These are phyloP conservation scores for Chloroceryle inda DNA, from an alignment of 2,797 vertebrate genomes.

Conservation along the genomic window DNA sequence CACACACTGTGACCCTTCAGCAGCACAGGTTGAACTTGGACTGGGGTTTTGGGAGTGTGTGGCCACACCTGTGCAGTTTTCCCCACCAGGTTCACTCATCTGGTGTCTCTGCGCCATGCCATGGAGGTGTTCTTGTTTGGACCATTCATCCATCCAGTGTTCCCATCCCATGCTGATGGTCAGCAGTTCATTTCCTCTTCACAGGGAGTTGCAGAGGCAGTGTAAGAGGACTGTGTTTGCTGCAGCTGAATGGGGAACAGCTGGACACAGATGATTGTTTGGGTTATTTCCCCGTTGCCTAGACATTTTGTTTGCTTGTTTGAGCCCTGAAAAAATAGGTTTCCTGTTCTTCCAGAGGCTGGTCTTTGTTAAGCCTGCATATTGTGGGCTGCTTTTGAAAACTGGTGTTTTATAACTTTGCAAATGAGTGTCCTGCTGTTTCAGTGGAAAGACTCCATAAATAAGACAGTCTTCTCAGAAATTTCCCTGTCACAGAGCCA, in stretches of 20 bases:
- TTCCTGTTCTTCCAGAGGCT: not conserved
- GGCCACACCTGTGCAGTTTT: not conserved
- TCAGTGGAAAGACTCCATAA: constrained; percentile 23
- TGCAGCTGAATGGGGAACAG: constrained; percentile 46
- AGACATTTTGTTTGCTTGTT: constrained; percentile 49
- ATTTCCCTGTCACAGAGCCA: constrained; percentile 3
- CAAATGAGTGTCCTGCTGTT: constrained; percentile 36
- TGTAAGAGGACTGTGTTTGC: not conserved
- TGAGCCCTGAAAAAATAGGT: constrained; percentile 46
- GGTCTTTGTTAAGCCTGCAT: constrained; percentile 14
- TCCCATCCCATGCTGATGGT: not conserved
- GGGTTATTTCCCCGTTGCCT: constrained; percentile 61
- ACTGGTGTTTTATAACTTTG: constrained; percentile 52
- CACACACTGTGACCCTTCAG: not conserved
- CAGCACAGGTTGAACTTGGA: not conserved
- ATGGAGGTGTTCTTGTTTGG: not conserved
- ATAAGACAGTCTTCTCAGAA: constrained; percentile 27
- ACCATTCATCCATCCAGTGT: not conserved
- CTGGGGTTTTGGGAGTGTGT: accelerated
- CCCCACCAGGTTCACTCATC: not conserved
- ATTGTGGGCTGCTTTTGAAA: constrained; percentile 19
- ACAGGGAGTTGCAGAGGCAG: not conserved
- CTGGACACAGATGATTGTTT: constrained; percentile 64
- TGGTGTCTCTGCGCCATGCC: not conserved
- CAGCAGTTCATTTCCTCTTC: not conserved